Evolutionary conservation across 2,888 invertebrate species (phyloP), one percentile per base, ranked within the genome.

Genomic region (Malachius bipustulatus): DNA sequence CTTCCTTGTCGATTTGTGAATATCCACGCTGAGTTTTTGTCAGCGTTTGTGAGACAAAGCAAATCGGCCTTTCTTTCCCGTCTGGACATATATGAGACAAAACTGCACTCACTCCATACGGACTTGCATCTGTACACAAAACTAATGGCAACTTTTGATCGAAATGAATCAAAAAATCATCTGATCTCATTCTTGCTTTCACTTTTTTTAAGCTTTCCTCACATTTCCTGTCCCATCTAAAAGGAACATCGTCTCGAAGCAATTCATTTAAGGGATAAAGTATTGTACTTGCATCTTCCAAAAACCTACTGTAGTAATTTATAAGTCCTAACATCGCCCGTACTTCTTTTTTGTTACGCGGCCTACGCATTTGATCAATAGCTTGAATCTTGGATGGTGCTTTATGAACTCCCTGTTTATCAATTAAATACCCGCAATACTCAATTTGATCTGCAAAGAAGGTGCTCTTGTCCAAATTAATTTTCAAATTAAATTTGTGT

Each of bases 41-140:
- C 34, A 49, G 47, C 32, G 43, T 55, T 47, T 42, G 44, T 4
- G 54, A 58, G 2, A 57, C 56, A 46, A 49, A 60, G n/a, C 50
- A 47, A 19, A 62, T 51, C 3, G 57, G 60, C 28, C 50, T 41
- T 37, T 61, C 59, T 11, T 39, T 38, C 6, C 55, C 56, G 43
- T 59, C 51, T 13, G 41, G 38, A 31, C 43, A 48, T 16, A 43
- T 42, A 36, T 60, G 56, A 3, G 49, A 49, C 9, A 59, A 34
- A 3, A 60, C 57, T 3, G 60, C 53, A 1, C 49, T 50, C 4
- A 52, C 46, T 1, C 46, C 51, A 14, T 38, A 42, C 3, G 46
- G 44, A 10, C 42, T 43, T 6, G 54, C 53, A 41, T 56, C 52
- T 1, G 42, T 43, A 2, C 49, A 47, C 14, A 55, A 29, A 14